Evolutionary conservation across 2,888 invertebrate species (phyloP).

Genomic region (Tipula unca): DNA sequence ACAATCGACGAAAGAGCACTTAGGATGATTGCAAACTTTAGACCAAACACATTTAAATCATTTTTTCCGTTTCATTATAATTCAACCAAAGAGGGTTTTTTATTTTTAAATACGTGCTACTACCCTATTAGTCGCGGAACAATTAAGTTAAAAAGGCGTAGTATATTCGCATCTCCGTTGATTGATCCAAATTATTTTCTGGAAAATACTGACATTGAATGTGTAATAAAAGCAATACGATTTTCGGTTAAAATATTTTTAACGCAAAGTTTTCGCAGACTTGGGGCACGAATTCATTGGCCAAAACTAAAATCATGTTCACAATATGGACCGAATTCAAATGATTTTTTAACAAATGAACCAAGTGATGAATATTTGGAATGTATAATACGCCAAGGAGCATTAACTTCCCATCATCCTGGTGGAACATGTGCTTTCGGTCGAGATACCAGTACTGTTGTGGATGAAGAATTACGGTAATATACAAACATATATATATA

Average conservation of each 20-base stretch:
- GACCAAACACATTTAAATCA: constrained; percentile 52
- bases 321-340: constrained; percentile 43
- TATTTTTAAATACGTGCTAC: constrained; percentile 55
- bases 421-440: constrained; percentile 73
- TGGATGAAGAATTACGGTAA: constrained; percentile 57
- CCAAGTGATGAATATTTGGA: constrained; percentile 50
- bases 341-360: constrained; percentile 34
- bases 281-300: constrained; percentile 56
- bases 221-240: constrained; percentile 54
- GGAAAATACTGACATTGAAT: constrained; percentile 50
- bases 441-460: constrained; percentile 46
- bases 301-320: constrained; percentile 53
- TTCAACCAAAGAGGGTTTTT: constrained; percentile 56
- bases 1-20: constrained; percentile 57
- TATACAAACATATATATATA: background rate
- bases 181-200: constrained; percentile 70
- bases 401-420: constrained; percentile 68
- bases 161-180: constrained; percentile 52
- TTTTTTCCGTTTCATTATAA: constrained; percentile 59
- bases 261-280: constrained; percentile 49
- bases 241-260: constrained; percentile 47
- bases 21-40: constrained; percentile 57
- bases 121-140: constrained; percentile 64
- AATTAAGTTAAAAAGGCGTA: constrained; percentile 49
- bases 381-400: constrained; percentile 54